Conservation (phyloP, 2,113 vertebrate species). For the Coreoperca whiteheadi region DNA sequence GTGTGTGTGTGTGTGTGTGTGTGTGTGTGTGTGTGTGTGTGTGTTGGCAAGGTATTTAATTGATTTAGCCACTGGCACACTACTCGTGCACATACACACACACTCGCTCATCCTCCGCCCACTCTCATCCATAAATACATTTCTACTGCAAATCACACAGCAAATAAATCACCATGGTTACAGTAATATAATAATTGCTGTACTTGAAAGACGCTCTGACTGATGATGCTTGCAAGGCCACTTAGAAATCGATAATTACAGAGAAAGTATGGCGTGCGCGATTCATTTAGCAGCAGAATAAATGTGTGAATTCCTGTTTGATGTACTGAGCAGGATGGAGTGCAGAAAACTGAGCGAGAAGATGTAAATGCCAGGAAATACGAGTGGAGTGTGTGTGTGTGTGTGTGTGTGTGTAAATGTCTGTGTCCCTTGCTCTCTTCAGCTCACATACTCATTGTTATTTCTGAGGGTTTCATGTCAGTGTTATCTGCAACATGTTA, state of each 20-base stretch:
- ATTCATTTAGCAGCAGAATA: slow-evolving; percentile 34
- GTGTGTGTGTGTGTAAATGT: not conserved
- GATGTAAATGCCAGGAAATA: slow-evolving; percentile 1
- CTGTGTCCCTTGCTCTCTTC: not conserved
- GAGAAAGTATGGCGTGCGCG: slow-evolving; percentile 6
- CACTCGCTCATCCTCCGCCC: slow-evolving; percentile 57
- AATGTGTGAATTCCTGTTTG: slow-evolving; percentile 18
- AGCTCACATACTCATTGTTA: not conserved
- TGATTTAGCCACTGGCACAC: slow-evolving; percentile 45
- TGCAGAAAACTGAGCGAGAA: not conserved
- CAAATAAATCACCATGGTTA: slow-evolving; percentile 80
- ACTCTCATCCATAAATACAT: slow-evolving; percentile 73
- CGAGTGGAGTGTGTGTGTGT: not conserved
- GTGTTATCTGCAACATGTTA: not conserved
- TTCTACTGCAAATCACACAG: slow-evolving; percentile 64
- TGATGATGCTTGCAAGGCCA: slow-evolving; percentile 51
- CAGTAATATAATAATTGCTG: slow-evolving; percentile 72
- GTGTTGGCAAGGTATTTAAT: slow-evolving; percentile 48
- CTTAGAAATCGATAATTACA: slow-evolving; percentile 60
- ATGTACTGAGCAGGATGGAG: slow-evolving; percentile 13
- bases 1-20: not conserved
- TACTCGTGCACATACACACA: not conserved
- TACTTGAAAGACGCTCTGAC: slow-evolving; percentile 55
- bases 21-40: not conserved
- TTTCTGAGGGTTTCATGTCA: not conserved